Evolutionary conservation across 2,113 vertebrate species (phyloP).

Genomic region (Charadrius vociferus): DNA sequence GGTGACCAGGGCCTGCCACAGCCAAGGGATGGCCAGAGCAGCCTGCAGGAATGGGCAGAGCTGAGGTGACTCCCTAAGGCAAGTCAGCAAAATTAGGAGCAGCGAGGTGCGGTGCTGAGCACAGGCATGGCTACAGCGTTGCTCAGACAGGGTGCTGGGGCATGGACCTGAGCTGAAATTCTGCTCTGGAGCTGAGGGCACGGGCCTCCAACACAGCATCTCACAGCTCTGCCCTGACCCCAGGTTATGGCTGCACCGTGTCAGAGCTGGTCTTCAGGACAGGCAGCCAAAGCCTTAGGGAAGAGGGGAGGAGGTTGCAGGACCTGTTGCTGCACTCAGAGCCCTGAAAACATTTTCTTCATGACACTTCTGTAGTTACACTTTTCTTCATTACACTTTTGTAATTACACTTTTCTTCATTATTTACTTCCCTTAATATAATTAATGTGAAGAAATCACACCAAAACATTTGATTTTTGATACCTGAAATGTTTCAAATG

Average conservation of each 20-base stretch:
- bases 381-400: background rate
- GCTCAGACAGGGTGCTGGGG: background rate
- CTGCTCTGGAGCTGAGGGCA: background rate
- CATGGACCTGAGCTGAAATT: background rate
- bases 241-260: background rate
- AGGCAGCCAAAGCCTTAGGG: background rate
- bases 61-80: background rate
- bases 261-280: background rate
- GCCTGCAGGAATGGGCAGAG: accelerated
- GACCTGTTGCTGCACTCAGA: background rate
- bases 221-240: background rate
- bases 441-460: background rate
- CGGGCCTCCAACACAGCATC: background rate
- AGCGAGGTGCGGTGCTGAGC: accelerated
- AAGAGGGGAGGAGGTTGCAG: background rate
- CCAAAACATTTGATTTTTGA: background rate
- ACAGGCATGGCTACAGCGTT: background rate
- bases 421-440: background rate
- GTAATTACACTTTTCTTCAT: background rate
- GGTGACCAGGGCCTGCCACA: accelerated
- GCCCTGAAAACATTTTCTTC: background rate
- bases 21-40: background rate
- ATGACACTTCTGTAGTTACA: background rate
- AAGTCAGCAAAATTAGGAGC: background rate
- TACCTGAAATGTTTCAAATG: background rate